Percentiles rank a stretch among this genome's conserved stretches.
Evolutionary conservation across 92 coral and sea anemone genomes (phyloP).

Genomic region (Pocillopora meandrina): DNA sequence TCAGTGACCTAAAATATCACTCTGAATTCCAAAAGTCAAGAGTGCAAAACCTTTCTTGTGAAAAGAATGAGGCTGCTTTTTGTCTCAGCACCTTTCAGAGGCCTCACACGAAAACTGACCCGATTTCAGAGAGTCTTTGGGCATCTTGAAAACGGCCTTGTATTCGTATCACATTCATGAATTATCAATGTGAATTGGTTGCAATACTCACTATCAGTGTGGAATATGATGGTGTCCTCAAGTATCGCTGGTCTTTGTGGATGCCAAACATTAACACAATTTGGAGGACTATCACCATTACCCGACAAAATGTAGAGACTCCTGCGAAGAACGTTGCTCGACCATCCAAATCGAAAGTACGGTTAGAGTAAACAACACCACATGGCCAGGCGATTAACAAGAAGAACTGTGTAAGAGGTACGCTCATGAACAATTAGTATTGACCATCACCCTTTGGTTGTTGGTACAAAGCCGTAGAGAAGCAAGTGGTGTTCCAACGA

Average conservation of each 20-base stretch:
- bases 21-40: no score
- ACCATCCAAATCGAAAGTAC: not conserved
- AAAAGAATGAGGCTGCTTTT: no score
- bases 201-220: constrained; percentile 20
- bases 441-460: no score
- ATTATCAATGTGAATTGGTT: not conserved
- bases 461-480: no score
- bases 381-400: not conserved
- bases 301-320: constrained; percentile 25
- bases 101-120: no score
- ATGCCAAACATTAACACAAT: not conserved
- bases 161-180: not conserved
- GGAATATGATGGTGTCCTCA: constrained; percentile 9
- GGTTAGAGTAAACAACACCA: not conserved
- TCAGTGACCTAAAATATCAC: no score
- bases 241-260: constrained; percentile 1
- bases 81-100: no score
- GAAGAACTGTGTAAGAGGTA: not conserved
- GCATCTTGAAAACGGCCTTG: no score
- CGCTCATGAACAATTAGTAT: no score
- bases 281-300: constrained; percentile 6
- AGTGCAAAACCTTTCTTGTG: no score
- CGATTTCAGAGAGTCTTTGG: no score
- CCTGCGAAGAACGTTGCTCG: constrained; percentile 11
- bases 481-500: no score